These are phyloP conservation scores for Notoglanidium macrostoma DNA, from an alignment of 2,797 vertebrate genomes.

Conservation along the genomic window DNA sequence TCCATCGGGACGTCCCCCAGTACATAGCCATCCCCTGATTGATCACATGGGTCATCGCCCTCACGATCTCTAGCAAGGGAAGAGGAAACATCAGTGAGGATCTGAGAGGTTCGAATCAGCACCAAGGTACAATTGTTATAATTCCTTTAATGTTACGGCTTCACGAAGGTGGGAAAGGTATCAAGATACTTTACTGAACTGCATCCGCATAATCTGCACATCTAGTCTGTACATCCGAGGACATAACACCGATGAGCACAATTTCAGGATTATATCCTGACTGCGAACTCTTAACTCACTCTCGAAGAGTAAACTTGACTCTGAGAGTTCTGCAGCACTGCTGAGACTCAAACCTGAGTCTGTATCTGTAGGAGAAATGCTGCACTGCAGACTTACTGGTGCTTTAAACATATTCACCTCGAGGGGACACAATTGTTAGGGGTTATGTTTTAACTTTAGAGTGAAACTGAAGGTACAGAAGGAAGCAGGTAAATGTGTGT, in stretches of 20 bases:
- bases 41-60: conserved; percentile 97
- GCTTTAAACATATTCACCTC: neutral
- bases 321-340: neutral
- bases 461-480: neutral
- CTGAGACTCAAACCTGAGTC: neutral
- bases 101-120: neutral
- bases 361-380: neutral
- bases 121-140: neutral
- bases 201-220: neutral
- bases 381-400: neutral
- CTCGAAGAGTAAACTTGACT: neutral
- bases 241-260: neutral
- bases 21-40: conserved; percentile 99
- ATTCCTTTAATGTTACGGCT: neutral
- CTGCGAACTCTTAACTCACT: neutral
- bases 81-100: neutral
- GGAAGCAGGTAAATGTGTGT: neutral
- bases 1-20: conserved; percentile 98
- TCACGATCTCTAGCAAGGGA: conserved; percentile 86
- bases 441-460: neutral
- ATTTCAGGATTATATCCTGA: neutral
- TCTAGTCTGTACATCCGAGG: neutral
- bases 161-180: neutral
- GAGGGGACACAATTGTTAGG: too few relatives aligned
- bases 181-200: neutral